These are phyloP conservation scores for Spilarctia lutea DNA, from an alignment of 2,888 invertebrate species.

Conservation along the genomic window DNA sequence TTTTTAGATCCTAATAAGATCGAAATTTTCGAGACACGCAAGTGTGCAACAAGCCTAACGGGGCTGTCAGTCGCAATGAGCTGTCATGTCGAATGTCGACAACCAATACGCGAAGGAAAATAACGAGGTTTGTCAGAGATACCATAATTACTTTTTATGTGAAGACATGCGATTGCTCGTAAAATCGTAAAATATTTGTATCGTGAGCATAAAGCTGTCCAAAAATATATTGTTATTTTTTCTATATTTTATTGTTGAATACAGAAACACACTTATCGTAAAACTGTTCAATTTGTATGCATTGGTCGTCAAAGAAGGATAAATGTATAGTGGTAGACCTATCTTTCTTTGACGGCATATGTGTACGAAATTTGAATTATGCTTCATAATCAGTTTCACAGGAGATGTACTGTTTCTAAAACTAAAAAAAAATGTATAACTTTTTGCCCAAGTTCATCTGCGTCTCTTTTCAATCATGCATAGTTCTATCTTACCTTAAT, in stretches of 20 bases:
- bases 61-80: neutral
- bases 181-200: neutral
- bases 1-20: neutral
- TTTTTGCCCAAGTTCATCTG: too few relatives aligned
- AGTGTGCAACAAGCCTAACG: neutral
- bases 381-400: neutral
- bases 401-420: too few relatives aligned
- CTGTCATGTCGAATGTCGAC: neutral
- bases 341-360: neutral
- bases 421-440: too few relatives aligned
- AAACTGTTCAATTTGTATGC: neutral
- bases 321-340: neutral
- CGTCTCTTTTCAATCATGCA: too few relatives aligned
- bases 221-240: neutral
- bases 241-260: neutral
- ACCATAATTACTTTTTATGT: constrained; percentile 26
- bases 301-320: neutral
- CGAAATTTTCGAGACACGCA: neutral
- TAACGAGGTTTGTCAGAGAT: constrained; percentile 15
- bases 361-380: neutral
- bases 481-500: too few relatives aligned
- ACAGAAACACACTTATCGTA: neutral
- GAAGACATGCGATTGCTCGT: constrained; percentile 1
- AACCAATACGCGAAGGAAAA: constrained; percentile 15
- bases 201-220: neutral